Evolutionary conservation across 2,888 invertebrate genomes (phyloP).

Genomic region (Hypsopygia costalis): DNA sequence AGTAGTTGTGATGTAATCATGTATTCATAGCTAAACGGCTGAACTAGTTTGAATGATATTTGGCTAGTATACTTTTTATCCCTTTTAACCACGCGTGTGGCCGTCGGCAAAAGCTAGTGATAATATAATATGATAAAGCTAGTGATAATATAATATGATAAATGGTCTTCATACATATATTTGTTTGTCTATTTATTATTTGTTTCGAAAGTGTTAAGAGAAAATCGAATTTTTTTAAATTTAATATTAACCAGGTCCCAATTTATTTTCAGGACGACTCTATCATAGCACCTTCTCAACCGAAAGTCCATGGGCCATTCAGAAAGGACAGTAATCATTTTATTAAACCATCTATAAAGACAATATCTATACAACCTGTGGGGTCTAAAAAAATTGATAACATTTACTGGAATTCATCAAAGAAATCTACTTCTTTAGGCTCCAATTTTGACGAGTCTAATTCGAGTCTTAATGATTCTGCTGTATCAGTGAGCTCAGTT

Average conservation of each 20-base stretch:
- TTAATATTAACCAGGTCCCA: no score
- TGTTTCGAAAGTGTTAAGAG: no score
- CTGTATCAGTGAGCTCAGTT: slow-evolving; percentile 19
- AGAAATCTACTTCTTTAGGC: slow-evolving; percentile 48
- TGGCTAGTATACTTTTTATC: no score
- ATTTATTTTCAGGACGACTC: slow-evolving; percentile 61
- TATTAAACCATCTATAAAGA: slow-evolving; percentile 46
- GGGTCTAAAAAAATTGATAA: slow-evolving; percentile 50
- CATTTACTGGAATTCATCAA: slow-evolving; percentile 53
- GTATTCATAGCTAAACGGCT: no score
- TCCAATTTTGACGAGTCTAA: slow-evolving; percentile 38
- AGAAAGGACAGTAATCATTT: slow-evolving; percentile 43
- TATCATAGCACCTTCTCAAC: slow-evolving; percentile 50
- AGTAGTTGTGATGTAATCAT: no score
- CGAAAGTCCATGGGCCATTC: slow-evolving; percentile 30
- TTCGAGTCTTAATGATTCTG: slow-evolving; percentile 34
- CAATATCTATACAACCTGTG: slow-evolving; percentile 44
- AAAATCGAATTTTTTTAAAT: no score
- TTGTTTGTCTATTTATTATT: no score
- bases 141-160: no score
- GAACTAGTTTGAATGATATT: no score
- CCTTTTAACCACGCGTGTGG: no score
- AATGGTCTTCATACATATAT: no score
- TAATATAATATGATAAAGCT: neutral
- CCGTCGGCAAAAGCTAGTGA: no score